These are phyloP conservation scores for Halichondria panicea DNA, from an alignment of 37 sponge, comb jelly and placozoan genomes.

Conservation along the genomic window DNA sequence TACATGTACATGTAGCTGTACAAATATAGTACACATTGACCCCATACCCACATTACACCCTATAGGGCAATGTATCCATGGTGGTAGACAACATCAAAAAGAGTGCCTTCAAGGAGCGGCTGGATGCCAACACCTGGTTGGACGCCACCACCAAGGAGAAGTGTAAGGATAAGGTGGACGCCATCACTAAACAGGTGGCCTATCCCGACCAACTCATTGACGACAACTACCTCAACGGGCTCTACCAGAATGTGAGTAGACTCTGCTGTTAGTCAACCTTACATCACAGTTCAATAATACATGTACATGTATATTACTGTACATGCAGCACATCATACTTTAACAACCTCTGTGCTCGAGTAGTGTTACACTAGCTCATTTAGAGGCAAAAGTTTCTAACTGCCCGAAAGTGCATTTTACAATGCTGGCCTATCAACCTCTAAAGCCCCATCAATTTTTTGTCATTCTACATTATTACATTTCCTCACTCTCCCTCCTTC, in stretches of 20 bases:
- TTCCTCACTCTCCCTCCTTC: background rate
- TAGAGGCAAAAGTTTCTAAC: slow-evolving; percentile 5
- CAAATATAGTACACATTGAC: background rate
- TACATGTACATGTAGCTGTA: too few species aligned
- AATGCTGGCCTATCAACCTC: background rate
- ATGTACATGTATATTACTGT: too few species aligned
- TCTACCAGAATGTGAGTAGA: slow-evolving; percentile 38
- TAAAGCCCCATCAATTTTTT: background rate
- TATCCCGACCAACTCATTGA: slow-evolving; percentile 58
- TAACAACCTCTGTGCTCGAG: too few species aligned
- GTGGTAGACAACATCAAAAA: slow-evolving; percentile 37
- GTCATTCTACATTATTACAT: background rate
- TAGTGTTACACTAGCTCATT: too few species aligned
- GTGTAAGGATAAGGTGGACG: slow-evolving; percentile 55
- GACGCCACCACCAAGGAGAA: slow-evolving; percentile 39
- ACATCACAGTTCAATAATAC: too few species aligned
- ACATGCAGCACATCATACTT: too few species aligned
- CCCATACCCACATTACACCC: background rate
- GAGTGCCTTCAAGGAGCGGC: slow-evolving; percentile 51
- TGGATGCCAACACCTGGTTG: slow-evolving; percentile 38
- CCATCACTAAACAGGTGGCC: slow-evolving; percentile 62
- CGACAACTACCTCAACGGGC: slow-evolving; percentile 34
- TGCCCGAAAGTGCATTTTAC: background rate
- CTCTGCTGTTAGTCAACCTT: background rate
- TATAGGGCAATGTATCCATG: slow-evolving; percentile 13